Percentiles rank a stretch among this genome's conserved stretches.
phyloP scores from a whole-genome alignment of 2,797 vertebrate genomes.

The Xenentodon cancila region DNA sequence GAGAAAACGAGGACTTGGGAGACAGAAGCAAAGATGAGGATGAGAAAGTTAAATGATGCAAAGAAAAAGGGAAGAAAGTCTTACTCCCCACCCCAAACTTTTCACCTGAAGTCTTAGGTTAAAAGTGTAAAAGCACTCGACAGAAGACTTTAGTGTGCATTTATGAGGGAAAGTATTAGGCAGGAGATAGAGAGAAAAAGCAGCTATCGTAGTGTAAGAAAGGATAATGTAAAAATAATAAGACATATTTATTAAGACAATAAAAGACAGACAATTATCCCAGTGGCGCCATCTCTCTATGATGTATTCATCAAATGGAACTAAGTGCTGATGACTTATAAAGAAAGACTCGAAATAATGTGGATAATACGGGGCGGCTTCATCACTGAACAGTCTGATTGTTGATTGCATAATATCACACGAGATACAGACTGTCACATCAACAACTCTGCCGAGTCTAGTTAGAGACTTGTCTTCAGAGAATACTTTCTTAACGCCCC shows the following conservation, averaged over 20 bases:
- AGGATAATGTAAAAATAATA: too few species aligned
- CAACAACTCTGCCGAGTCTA: conserved; percentile 2
- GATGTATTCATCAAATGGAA: conserved; percentile 26
- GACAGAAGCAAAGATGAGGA: neutral
- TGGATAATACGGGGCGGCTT: conserved; percentile 30
- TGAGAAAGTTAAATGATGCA: too few species aligned
- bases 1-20: neutral
- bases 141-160: too few species aligned
- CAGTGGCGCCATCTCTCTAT: conserved; percentile 1
- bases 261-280: conserved; percentile 38
- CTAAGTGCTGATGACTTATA: conserved; percentile 57
- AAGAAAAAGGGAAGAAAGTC: too few species aligned
- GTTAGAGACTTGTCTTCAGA: neutral
- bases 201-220: conserved; percentile 16
- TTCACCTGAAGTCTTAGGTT: too few species aligned
- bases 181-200: neutral
- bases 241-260: too few species aligned
- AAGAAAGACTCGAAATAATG: conserved; percentile 49
- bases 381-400: conserved; percentile 12
- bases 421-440: neutral
- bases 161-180: too few species aligned
- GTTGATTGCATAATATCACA: conserved; percentile 15
- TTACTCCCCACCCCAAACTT: too few species aligned
- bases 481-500: conserved; percentile 1
- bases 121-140: too few species aligned